Conservation (phyloP, 2,888 invertebrate species). For the Acronicta leporina region DNA sequence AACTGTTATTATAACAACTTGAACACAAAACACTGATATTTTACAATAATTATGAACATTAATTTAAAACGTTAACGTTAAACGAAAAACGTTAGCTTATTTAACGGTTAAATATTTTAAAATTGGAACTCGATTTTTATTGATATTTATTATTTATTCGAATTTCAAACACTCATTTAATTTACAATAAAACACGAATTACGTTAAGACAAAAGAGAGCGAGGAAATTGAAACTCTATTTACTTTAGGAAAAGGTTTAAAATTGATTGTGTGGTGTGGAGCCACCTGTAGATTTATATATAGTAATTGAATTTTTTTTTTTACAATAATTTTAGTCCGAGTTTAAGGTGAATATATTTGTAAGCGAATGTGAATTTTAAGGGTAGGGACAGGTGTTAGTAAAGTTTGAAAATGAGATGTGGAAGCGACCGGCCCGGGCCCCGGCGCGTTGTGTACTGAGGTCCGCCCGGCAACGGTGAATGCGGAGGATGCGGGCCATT, state of each 20-base stretch:
- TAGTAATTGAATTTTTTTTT: slow-evolving; percentile 27
- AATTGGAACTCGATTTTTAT: slow-evolving; percentile 14
- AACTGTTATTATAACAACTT: slow-evolving; percentile 16
- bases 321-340: slow-evolving; percentile 7
- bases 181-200: slow-evolving; percentile 36
- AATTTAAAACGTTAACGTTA: too few species aligned
- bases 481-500: slow-evolving; percentile 48
- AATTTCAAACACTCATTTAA: slow-evolving; percentile 37
- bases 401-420: slow-evolving; percentile 22
- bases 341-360: slow-evolving; percentile 30
- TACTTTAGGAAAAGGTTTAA: slow-evolving; percentile 46
- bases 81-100: background rate
- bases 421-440: slow-evolving; percentile 49
- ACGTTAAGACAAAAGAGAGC: slow-evolving; percentile 39
- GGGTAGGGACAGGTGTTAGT: slow-evolving; percentile 45
- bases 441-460: slow-evolving; percentile 52
- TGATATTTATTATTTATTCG: slow-evolving; percentile 30
- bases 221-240: slow-evolving; percentile 57
- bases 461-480: slow-evolving; percentile 35
- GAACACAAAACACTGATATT: slow-evolving; percentile 15
- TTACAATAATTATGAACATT: slow-evolving; percentile 10
- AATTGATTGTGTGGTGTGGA: slow-evolving; percentile 38
- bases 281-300: slow-evolving; percentile 65
- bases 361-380: slow-evolving; percentile 36
- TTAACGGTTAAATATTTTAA: slow-evolving; percentile 6